A percentile compares a stretch with the other conserved stretches of the same genome.
Conservation (phyloP, 1,140 invertebrate species). For the Trachymyrmex cornetzi region DNA sequence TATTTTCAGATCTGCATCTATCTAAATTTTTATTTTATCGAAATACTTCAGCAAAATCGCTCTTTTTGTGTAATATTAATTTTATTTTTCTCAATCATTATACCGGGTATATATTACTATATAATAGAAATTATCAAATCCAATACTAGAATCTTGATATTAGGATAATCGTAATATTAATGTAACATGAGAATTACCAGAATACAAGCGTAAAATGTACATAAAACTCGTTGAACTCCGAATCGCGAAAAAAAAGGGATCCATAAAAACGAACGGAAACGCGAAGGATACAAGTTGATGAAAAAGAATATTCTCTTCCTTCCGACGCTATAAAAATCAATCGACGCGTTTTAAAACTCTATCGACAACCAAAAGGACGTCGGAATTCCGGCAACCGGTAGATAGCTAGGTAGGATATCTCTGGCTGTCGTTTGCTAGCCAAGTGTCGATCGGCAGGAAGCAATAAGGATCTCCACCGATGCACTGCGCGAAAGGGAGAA, state of each 20-base stretch:
- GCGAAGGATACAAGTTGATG: background rate
- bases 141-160: background rate
- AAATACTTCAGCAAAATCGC: no score
- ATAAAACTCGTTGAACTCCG: background rate
- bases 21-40: no score
- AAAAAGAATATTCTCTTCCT: constrained; percentile 24
- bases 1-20: no score
- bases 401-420: constrained; percentile 36
- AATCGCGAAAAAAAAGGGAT: background rate
- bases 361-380: constrained; percentile 45
- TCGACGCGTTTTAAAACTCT: constrained; percentile 41
- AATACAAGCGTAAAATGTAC: background rate
- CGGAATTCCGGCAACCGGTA: constrained; percentile 43
- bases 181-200: background rate
- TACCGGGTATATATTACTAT: background rate
- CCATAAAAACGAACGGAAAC: constrained; percentile 14
- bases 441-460: constrained; percentile 10
- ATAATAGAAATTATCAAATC: background rate
- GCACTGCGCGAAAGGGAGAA: constrained; percentile 42
- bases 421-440: constrained; percentile 36
- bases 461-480: constrained; percentile 61
- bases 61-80: background rate
- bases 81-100: constrained; percentile 16
- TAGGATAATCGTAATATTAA: background rate
- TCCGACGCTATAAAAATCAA: constrained; percentile 44